These are phyloP conservation scores for Leucopsar rothschildi DNA, from an alignment of 2,113 vertebrate species.

Conservation along the genomic window DNA sequence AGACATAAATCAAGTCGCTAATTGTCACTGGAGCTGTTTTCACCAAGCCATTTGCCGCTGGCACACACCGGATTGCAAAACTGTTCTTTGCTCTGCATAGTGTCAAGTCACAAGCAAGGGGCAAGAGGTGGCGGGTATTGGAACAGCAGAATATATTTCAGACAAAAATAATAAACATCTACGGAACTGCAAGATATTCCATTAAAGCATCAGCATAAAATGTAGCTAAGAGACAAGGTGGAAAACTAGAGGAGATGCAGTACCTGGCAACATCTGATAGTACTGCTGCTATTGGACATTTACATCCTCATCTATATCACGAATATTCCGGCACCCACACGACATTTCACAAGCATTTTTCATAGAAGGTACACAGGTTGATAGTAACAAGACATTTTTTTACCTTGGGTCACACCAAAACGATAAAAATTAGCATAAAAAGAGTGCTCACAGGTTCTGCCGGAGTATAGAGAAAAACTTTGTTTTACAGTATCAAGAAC, in stretches of 20 bases:
- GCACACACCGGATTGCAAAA: neutral
- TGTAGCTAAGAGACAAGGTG: fast-evolving
- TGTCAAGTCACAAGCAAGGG: neutral
- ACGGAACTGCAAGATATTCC: neutral
- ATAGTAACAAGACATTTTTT: neutral
- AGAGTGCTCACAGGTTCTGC: neutral
- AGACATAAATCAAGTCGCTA: neutral
- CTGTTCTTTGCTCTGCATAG: neutral
- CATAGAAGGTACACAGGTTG: neutral
- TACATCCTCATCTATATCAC: neutral
- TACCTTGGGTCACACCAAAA: neutral
- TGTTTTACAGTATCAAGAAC: neutral
- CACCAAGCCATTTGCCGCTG: neutral
- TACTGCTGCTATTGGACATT: neutral
- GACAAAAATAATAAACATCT: neutral
- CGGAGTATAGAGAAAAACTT: neutral
- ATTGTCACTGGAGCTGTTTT: neutral
- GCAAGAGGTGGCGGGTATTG: fast-evolving
- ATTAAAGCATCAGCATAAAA: neutral
- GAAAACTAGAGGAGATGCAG: neutral
- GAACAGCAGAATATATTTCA: neutral
- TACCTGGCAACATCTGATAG: neutral
- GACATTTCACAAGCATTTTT: neutral
- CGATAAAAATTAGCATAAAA: neutral
- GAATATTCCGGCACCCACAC: neutral